Base-by-base conservation (phyloP, 2,113 vertebrate genomes). In the Regulus satrapa region DNA sequence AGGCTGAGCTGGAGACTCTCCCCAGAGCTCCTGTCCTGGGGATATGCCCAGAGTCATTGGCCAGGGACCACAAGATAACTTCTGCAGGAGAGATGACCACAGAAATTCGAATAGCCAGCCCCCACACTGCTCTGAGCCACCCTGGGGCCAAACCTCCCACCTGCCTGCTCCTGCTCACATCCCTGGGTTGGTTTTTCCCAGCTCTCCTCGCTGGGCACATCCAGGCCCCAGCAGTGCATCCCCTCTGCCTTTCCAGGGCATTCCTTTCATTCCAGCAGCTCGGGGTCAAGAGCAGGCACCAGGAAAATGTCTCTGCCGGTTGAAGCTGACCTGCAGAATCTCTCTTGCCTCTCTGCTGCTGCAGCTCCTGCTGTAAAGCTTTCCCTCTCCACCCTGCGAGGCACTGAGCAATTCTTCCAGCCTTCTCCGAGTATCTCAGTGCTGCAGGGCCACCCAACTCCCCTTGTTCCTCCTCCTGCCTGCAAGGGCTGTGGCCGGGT, bases 101-200 rank as follows among this genome's bases (percentile, higher is more conserved):
- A 29, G 5, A 58, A 36, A 23, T 21, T 72, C 18, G 55, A 40
- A 34, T 0, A 29, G 34, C 5, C 23, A 63, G 32, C 8, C 18
- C 20, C 5, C 3, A 8, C 9, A 43, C 21, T 26, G 29, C 20
- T 74, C 29, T 24, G 31, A 32, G 48, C 76, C 77, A 62, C 5
- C 10, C 31, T 8, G 10, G 0, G 2, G 23, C 17, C 51, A 69
- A 19, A 58, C 2, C 0, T 36, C 26, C 45, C 25, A 38, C 21
- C 38, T 55, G 26, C 8, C 40, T 14, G 29, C 61, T 77, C 18
- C 18, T 10, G 7, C 12, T 41, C 36, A 71, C 32, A 46, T 7
- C 12, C 59, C 58, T 14, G 41, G 20, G 8, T 6, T 28, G 14
- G 17, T 51, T 45, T 51, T 25, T 17, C 8, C 51, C 55, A 48